These are phyloP conservation scores for Tethya wilhelma DNA, from an alignment of 37 sponge, comb jelly and placozoan genomes.

Conservation along the genomic window DNA sequence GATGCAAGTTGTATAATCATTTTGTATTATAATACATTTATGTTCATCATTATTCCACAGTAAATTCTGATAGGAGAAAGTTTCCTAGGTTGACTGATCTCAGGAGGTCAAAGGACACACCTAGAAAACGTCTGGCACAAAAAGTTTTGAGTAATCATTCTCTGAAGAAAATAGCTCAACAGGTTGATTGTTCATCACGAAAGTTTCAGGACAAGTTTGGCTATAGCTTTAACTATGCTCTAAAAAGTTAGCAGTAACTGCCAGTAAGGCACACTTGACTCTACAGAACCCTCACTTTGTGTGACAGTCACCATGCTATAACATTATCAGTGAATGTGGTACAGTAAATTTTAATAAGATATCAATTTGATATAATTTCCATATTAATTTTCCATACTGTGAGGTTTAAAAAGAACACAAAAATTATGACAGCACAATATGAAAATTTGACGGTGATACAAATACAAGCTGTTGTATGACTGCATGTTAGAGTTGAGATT, in stretches of 20 bases:
- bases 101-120: constrained; percentile 31
- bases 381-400: too few species aligned
- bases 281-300: too few species aligned
- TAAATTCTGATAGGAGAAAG: too few species aligned
- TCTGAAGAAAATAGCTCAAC: constrained; percentile 57
- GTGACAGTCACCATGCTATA: background rate
- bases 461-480: too few species aligned
- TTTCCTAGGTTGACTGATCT: constrained; percentile 71
- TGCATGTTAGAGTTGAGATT: constrained; percentile 36
- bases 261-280: too few species aligned
- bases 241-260: too few species aligned
- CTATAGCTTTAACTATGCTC: constrained; percentile 77
- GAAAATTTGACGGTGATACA: too few species aligned
- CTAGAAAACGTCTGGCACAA: constrained; percentile 57
- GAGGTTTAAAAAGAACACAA: too few species aligned
- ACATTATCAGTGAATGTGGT: background rate
- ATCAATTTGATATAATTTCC: constrained; percentile 11
- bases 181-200: constrained; percentile 23
- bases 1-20: background rate
- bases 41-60: too few species aligned
- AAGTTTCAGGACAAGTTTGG: constrained; percentile 69
- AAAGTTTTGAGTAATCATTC: constrained; percentile 56
- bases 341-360: background rate
- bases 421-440: too few species aligned
- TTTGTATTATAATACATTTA: too few species aligned